Evolutionary conservation across 1,140 invertebrate species (phyloP).

Genomic region (Drosophila jambulina): DNA sequence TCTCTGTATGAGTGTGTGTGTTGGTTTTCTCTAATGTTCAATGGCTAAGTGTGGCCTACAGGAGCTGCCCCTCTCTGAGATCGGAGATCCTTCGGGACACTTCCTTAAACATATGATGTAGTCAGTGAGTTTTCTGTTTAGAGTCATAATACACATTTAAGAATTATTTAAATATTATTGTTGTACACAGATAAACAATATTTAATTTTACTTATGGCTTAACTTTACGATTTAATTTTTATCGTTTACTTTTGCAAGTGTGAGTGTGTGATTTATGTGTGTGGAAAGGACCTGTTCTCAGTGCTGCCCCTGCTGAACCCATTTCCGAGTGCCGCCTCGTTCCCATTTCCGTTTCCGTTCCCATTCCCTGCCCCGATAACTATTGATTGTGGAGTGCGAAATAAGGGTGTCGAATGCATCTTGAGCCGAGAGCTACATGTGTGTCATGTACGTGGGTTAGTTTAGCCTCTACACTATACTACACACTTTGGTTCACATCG

Average conservation of each 20-base stretch:
- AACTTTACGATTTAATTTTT: constrained; percentile 26
- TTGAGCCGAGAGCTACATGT: constrained; percentile 36
- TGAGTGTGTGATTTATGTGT: constrained; percentile 17
- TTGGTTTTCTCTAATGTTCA: constrained; percentile 18
- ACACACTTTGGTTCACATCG: constrained; percentile 47
- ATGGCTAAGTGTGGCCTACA: constrained; percentile 34
- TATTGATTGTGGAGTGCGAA: constrained; percentile 29
- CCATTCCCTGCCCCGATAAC: constrained; percentile 16
- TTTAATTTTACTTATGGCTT: constrained; percentile 66
- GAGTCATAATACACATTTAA: constrained; percentile 76
- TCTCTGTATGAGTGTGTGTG: constrained; percentile 42
- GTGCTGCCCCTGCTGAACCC: constrained; percentile 39
- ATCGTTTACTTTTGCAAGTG: constrained; percentile 37
- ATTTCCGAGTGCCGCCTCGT: constrained; percentile 7
- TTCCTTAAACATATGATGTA: constrained; percentile 14
- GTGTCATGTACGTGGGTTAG: constrained; percentile 37
- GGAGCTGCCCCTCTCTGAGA: constrained; percentile 15
- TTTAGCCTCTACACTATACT: constrained; percentile 49
- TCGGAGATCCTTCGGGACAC: constrained; percentile 12
- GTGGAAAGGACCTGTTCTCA: constrained; percentile 57
- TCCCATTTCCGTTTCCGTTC: neutral
- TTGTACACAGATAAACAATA: constrained; percentile 83
- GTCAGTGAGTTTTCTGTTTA: constrained; percentile 49
- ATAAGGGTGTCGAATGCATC: constrained; percentile 26
- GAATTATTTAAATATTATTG: constrained; percentile 81